These are phyloP conservation scores for Alces alces DNA, from an alignment of 2,113 vertebrate genomes.

Conservation along the genomic window DNA sequence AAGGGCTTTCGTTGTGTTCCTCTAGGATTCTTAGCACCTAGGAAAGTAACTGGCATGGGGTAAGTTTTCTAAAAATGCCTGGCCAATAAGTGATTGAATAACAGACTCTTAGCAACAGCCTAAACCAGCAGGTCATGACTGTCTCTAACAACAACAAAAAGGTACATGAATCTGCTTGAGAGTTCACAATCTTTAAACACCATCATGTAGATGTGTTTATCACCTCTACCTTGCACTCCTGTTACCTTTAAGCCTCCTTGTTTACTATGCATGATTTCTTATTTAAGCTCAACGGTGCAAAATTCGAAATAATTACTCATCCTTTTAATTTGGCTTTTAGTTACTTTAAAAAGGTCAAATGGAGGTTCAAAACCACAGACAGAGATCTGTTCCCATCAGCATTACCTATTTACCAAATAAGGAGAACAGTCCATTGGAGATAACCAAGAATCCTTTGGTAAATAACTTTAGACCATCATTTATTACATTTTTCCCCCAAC, in stretches of 20 bases:
- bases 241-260: neutral
- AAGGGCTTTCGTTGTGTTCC: neutral
- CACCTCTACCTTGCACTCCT: neutral
- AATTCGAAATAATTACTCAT: conserved; percentile 36
- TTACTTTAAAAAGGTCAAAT: neutral
- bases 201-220: neutral
- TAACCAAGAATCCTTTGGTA: neutral
- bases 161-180: neutral
- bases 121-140: neutral
- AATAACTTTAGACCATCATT: neutral
- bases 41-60: neutral
- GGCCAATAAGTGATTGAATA: neutral
- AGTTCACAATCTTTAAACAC: neutral
- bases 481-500: neutral
- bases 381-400: neutral
- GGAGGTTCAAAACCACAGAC: conserved; percentile 1
- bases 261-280: neutral
- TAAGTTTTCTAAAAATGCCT: neutral
- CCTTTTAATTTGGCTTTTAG: neutral
- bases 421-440: neutral
- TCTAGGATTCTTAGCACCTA: neutral
- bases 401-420: conserved; percentile 23
- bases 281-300: neutral
- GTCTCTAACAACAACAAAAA: neutral
- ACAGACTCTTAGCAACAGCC: neutral